phyloP scores from a whole-genome alignment of 1,140 invertebrate genomes.

The Neodiprion lecontei region DNA sequence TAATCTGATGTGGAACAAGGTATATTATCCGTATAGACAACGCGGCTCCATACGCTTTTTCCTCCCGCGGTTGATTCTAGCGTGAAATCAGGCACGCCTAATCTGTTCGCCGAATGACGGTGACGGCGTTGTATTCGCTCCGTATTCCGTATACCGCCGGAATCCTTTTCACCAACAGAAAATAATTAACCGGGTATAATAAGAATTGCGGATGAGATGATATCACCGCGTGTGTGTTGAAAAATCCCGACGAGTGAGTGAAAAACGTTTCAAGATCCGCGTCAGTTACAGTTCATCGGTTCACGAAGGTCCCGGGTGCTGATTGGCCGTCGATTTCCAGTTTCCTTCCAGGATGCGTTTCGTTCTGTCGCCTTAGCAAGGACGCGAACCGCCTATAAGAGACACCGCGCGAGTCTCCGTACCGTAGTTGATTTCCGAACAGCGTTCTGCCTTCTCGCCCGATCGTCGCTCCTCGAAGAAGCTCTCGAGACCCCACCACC shows the following conservation, averaged over 20 bases:
- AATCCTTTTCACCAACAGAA: not conserved
- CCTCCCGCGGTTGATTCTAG: not conserved
- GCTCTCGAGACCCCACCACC: not conserved
- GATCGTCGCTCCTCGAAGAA: not conserved
- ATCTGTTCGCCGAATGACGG: not conserved
- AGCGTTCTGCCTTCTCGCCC: not conserved
- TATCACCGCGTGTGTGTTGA: not conserved
- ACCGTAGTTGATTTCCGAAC: constrained; percentile 15
- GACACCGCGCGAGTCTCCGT: not conserved
- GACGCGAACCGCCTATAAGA: constrained; percentile 35
- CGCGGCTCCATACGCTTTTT: not conserved
- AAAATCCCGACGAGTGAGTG: not conserved
- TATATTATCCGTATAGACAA: not conserved
- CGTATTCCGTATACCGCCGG: not conserved
- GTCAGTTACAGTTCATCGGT: constrained; percentile 7
- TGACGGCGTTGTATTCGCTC: not conserved
- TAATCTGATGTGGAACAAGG: not conserved
- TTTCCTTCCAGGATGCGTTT: constrained; percentile 37
- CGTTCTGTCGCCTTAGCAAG: constrained; percentile 30
- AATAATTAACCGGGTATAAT: not conserved
- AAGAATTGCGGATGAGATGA: not conserved
- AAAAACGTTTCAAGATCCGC: not conserved
- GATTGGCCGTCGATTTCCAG: constrained; percentile 9
- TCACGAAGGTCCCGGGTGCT: constrained; percentile 1
- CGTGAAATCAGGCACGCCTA: not conserved